phyloP scores from a whole-genome alignment of 2,113 vertebrate species.

The Probosciger aterrimus region DNA sequence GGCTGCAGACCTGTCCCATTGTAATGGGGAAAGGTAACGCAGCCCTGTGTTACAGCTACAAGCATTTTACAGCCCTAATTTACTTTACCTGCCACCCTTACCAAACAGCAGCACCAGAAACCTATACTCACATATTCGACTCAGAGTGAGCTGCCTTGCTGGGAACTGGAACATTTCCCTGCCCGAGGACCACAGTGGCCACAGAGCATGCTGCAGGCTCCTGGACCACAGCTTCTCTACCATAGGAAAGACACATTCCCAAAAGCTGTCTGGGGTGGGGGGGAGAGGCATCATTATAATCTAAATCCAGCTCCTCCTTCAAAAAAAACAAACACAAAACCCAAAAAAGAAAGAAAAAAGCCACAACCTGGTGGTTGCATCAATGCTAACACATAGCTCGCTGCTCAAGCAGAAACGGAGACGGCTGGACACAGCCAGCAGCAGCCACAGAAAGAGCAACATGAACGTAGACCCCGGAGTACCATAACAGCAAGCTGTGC shows the following conservation, averaged over 20 bases:
- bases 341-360: not conserved
- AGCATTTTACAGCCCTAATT: not conserved
- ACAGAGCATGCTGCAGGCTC: not conserved
- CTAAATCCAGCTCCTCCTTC: conserved; percentile 17
- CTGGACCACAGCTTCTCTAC: not conserved
- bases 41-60: not conserved
- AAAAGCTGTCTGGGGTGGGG: conserved; percentile 3
- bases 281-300: conserved; percentile 8
- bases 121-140: not conserved
- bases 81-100: not conserved
- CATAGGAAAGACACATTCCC: conserved; percentile 16
- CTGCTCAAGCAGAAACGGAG: not conserved
- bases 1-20: not conserved
- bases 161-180: not conserved
- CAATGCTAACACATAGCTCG: not conserved
- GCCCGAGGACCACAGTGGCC: fast-evolving
- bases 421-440: not conserved
- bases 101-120: not conserved
- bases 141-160: not conserved
- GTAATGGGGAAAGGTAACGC: not conserved
- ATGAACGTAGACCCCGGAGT: not conserved
- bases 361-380: not conserved
- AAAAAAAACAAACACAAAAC: not conserved
- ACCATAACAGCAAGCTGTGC: not conserved
- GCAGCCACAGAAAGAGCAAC: conserved; percentile 38